A percentile compares a stretch with the other conserved stretches of the same genome.
Evolutionary conservation across 2,797 vertebrate genomes (phyloP).

Genomic region (Danio jaintianensis): DNA sequence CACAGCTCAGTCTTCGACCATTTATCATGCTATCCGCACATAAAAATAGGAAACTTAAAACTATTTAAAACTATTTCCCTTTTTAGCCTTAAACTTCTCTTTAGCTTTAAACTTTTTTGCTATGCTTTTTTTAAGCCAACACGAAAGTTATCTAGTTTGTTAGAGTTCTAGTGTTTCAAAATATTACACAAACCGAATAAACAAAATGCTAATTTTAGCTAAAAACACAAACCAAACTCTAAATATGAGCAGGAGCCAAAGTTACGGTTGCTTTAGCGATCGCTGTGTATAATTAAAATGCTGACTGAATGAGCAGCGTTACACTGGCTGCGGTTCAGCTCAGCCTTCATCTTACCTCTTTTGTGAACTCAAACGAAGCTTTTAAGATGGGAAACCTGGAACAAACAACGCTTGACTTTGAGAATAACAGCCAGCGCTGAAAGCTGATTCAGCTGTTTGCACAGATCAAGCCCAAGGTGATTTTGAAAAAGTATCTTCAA

Average conservation of each 20-base stretch:
- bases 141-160: background rate
- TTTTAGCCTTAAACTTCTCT: too few species aligned
- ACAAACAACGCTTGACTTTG: constrained; percentile 59
- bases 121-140: too few species aligned
- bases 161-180: background rate
- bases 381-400: constrained; percentile 51
- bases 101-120: too few species aligned
- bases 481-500: constrained; percentile 58
- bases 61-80: too few species aligned
- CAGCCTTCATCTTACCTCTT: constrained; percentile 35
- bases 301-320: constrained; percentile 18
- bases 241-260: background rate
- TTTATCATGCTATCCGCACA: too few species aligned
- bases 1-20: too few species aligned
- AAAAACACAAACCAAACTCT: background rate
- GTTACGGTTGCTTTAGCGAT: background rate
- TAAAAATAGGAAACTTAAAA: too few species aligned
- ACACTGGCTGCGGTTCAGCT: constrained; percentile 15
- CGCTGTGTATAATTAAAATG: constrained; percentile 18
- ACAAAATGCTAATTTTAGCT: background rate
- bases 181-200: background rate
- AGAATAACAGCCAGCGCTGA: constrained; percentile 46
- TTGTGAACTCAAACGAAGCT: constrained; percentile 47
- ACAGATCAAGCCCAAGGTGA: constrained; percentile 61
- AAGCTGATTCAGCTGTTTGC: constrained; percentile 61